phyloP scores from a whole-genome alignment of 35 echinoderm and acorn worm genomes.

The Heliocidaris tuberculata region DNA sequence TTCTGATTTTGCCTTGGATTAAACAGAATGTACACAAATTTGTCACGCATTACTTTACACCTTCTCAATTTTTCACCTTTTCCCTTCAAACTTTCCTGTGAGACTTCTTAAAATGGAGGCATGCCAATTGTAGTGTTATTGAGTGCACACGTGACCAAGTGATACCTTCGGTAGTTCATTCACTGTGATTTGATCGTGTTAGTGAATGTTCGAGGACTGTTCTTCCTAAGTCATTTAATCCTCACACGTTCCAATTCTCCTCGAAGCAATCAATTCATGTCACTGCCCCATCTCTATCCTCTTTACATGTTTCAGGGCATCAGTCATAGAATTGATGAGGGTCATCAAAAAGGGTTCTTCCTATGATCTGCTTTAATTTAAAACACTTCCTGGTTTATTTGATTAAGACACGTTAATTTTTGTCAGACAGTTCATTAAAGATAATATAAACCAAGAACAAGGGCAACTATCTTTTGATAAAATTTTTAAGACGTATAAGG shows the following conservation, averaged over 20 bases:
- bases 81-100: neutral
- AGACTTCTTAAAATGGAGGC: neutral
- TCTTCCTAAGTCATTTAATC: neutral
- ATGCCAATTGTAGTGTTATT: neutral
- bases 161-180: neutral
- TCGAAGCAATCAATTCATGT: neutral
- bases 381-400: neutral
- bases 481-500: too few relatives aligned
- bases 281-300: neutral
- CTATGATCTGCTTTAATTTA: too few relatives aligned
- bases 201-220: neutral
- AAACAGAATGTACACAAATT: neutral
- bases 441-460: neutral
- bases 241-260: neutral
- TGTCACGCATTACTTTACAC: neutral
- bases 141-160: neutral
- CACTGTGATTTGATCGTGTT: conserved; percentile 1
- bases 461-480: neutral
- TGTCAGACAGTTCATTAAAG: neutral
- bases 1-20: neutral
- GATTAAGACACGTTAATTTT: neutral
- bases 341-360: neutral
- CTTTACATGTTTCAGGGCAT: neutral
- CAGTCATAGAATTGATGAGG: neutral
- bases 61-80: neutral